phyloP scores from a whole-genome alignment of 2,888 invertebrate species.

The Petrolisthes manimaculis region DNA sequence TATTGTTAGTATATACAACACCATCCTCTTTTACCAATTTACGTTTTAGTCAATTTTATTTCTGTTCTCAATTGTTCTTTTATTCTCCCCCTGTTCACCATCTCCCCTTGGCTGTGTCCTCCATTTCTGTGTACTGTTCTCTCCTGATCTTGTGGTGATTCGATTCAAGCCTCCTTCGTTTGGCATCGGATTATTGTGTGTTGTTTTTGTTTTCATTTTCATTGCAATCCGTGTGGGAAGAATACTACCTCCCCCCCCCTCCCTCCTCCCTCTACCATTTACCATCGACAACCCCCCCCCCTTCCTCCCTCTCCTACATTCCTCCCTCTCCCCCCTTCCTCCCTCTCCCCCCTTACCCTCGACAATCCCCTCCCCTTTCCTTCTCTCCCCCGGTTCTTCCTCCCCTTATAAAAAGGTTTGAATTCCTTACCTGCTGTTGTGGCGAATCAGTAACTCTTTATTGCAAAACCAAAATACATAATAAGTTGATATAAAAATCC shows the following conservation, averaged over 20 bases:
- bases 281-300: background rate
- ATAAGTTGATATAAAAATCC: background rate
- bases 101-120: background rate
- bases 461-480: no score
- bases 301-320: no score
- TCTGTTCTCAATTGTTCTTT: background rate
- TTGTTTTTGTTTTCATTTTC: no score
- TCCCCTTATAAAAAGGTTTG: background rate
- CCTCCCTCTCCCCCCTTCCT: no score
- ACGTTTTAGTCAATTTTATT: background rate
- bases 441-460: no score
- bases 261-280: background rate
- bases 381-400: background rate
- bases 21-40: background rate
- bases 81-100: background rate
- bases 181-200: no score
- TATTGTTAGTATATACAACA: background rate
- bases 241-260: background rate
- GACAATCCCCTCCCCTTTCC: background rate
- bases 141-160: background rate
- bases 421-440: background rate
- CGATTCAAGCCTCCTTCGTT: no score
- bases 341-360: background rate
- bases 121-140: background rate
- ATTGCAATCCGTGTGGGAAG: no score